Base-by-base conservation (phyloP, 2,113 vertebrate species). In the Erythrocebus patas region DNA sequence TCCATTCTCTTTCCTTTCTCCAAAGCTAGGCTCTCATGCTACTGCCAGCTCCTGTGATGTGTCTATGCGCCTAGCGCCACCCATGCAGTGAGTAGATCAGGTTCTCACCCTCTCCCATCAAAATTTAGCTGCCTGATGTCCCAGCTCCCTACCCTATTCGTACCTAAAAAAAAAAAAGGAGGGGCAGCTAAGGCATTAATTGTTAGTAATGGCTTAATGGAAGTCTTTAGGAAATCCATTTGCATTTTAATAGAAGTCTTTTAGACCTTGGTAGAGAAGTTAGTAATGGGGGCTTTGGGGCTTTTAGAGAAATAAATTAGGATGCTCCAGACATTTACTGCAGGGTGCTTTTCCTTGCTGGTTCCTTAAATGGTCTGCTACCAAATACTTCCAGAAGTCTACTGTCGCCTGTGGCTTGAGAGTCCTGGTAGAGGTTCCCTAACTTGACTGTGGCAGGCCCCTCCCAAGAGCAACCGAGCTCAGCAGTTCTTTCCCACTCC, bases 161-260 rank as follows among this genome's bases (percentile, higher is more conserved):
- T n/a, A 55, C 64, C 52, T 73, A 52, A 68, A 73, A 70, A 72
- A 52, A 68, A 73, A 70, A 72, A 92, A 68, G 48, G 72, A 89
- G 3, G 57, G 43, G 38, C 27, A 66, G 45, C 10, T 4, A 55
- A 84, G 30, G 86, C 0, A 20, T 83, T 82, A 32, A 45, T 70
- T 98, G 90, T 40, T 75, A 70, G 70, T 50, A 86, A 80, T 8
- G 55, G 45, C 83, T 93, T 30, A 10, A 22, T 61, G 68, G 43
- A 48, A 20, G 17, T 64, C 64, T 64, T 72, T 70, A 18, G 32
- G 27, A 94, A 91, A 82, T 43, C 68, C 64, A 97, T 93, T 96
- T 97, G 82, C 81, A 89, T 95, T 97, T 96, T 96, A 92, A 96
- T 89, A 89, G 91, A 89, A 73, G 68, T 79, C 55, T 83, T 89